Percentiles rank a stretch among this genome's conserved stretches.
Conservation (phyloP, 2,888 invertebrate species). For the Acleris sparsana region DNA sequence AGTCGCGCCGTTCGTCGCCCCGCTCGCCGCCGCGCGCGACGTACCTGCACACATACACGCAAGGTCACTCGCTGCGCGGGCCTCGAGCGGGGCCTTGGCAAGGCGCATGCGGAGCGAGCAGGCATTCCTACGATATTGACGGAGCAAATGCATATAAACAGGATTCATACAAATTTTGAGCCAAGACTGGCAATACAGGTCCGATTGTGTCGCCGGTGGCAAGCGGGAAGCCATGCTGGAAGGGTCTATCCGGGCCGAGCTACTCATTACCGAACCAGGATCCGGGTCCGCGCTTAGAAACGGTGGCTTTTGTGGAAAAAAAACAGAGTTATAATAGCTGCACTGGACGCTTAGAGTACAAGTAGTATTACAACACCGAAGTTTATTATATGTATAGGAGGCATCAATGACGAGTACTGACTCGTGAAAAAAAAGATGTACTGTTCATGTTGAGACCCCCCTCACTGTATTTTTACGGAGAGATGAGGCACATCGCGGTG, state of each 20-base stretch:
- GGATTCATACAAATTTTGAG: constrained; percentile 23
- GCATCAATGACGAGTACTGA: too few relatives aligned
- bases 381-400: too few relatives aligned
- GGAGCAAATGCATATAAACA: constrained; percentile 24
- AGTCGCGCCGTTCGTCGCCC: constrained; percentile 41
- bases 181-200: constrained; percentile 1
- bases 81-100: constrained; percentile 7
- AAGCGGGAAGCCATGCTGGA: constrained; percentile 63
- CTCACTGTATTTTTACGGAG: too few relatives aligned
- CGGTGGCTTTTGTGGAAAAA: constrained; percentile 72
- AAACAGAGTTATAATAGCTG: constrained; percentile 48
- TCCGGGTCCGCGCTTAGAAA: constrained; percentile 64
- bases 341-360: neutral
- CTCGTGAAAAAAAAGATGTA: too few relatives aligned
- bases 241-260: constrained; percentile 42
- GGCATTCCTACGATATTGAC: constrained; percentile 22
- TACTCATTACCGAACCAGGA: constrained; percentile 51
- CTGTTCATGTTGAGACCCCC: too few relatives aligned
- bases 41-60: constrained; percentile 43
- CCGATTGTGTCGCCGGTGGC: constrained; percentile 10
- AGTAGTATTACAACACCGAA: too few relatives aligned
- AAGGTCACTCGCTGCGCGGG: neutral
- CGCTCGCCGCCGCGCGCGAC: constrained; percentile 35
- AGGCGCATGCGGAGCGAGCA: constrained; percentile 37
- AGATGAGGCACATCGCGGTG: too few relatives aligned